Base-by-base conservation (phyloP, 1,140 invertebrate genomes). In the Stegodyphus mimosarum region DNA sequence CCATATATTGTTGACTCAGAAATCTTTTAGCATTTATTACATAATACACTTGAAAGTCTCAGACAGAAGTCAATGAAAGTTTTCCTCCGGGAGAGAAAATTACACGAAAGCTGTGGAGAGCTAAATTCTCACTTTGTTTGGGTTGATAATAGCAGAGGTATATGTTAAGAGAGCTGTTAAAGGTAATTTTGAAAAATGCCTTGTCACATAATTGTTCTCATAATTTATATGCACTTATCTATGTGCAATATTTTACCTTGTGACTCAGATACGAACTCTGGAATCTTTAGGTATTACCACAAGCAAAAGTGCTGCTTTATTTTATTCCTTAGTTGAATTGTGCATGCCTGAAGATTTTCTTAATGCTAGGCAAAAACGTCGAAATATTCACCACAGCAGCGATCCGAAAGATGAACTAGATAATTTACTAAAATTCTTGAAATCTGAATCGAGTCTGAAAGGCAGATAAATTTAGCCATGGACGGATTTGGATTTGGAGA, bases 311-410 rank as follows among this genome's bases (percentile, higher is more conserved):
- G 88, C 88, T 0, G 87, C 89, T 5, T 88, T 89, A 74, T 60
- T 90, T 5, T 88, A 87, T 53, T 89, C 89, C 0, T 78, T 90
- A 17, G 88, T 90, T 52, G 87, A 90, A 77, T 90, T 89, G 5
- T 88, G 89, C 18, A 49, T 91, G 7, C 89, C 90, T 17, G 88
- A 88, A 49, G 88, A 90, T 3, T 70, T 88, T 15, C 77, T 90
- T 15, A 75, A 86, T 7, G 83, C 85, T 5, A 89, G 89, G 89
- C 87, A 90, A 13, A 55, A 13, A 7, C 7, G 53, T 55, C 13
- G 7, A 55, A 7, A 55, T 55, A 55, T 13, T 33, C 49, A 73
- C 17, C 74, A 60, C 48, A 0, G 15, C 18, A 33, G 52, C 7
- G 75, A 64, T 49, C n/a, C 63, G 13, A 77, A 50, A 51, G 63